Evolutionary conservation across 1,140 invertebrate species (phyloP), one percentile per base, ranked within the genome.

Genomic region (Melipona quadrifasciata): DNA sequence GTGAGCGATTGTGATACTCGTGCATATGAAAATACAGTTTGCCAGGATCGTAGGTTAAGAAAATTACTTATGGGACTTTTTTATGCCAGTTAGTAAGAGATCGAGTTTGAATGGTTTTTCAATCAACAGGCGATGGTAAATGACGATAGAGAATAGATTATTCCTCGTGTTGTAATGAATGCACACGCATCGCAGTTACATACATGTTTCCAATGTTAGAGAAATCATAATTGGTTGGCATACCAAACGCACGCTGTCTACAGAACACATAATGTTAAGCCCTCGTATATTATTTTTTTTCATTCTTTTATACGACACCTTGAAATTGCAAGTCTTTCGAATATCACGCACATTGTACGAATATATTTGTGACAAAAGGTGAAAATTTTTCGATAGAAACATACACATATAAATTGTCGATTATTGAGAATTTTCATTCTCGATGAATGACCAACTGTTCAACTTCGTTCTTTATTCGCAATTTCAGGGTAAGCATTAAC

Each of bases 1-100:
- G 72, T 83, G 79, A 90, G 58, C 88, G 86, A 89, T 90, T 90
- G 89, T 90, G 89, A 90, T 90, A 90, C 67, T 85, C 70, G 67
- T 87, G 88, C 82, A 77, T 87, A 85, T 79, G 39, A 83, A 78
- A 77, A 74, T 80, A 64, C 72, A 82, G 34, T 87, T 76, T 81
- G 68, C 70, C 82, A 90, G 80, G 71, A 79, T 82, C 64, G 53
- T 90, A 85, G 82, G 53, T 89, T 89, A 84, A 89, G 87, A 70
- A 77, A 80, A 87, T 84, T 87, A 87, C 82, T 88, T 86, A 89
- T 79, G 87, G 70, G 82, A 89, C 87, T 89, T 90, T 90, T 90
- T 87, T 90, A 90, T 81, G 82, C 85, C 87, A 78, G 73, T 84
- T 86, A 84, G 75, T 84, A 82, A 73, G 67, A 53, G 51, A 61